A percentile compares a stretch with the other conserved stretches of the same genome.
Evolutionary conservation across 2,888 invertebrate species (phyloP).

Genomic region (Erpobdella octoculata): DNA sequence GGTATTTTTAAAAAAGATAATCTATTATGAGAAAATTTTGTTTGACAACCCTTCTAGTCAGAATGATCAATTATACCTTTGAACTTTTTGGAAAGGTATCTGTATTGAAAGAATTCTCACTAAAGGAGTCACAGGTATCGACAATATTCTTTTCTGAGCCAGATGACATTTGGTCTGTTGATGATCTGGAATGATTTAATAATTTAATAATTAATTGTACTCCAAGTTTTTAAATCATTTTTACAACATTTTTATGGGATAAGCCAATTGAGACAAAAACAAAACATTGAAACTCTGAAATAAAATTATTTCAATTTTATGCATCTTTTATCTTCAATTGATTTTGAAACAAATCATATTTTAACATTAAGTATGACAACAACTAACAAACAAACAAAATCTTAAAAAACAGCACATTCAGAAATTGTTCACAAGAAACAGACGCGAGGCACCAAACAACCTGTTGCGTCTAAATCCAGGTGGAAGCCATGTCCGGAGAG

Average conservation of each 20-base stretch:
- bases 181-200: not conserved
- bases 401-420: not conserved
- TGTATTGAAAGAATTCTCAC: slow-evolving; percentile 10
- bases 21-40: too few species aligned
- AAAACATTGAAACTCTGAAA: too few species aligned
- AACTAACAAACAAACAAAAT: not conserved
- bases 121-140: slow-evolving; percentile 1
- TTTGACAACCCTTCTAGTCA: too few species aligned
- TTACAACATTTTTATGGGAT: not conserved
- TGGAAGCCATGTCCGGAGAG: slow-evolving; percentile 91
- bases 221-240: not conserved
- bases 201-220: not conserved
- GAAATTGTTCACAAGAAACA: not conserved
- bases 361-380: not conserved
- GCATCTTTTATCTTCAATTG: too few species aligned
- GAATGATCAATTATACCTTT: too few species aligned
- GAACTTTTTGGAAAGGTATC: not conserved
- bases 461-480: slow-evolving; percentile 61
- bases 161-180: slow-evolving; percentile 11
- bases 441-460: too few species aligned
- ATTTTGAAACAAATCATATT: too few species aligned
- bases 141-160: slow-evolving; percentile 9
- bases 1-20: too few species aligned
- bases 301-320: too few species aligned
- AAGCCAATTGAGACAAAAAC: too few species aligned